A percentile compares a stretch with the other conserved stretches of the same genome.
These are phyloP conservation scores for Cenopis cana DNA, from an alignment of 2,888 invertebrate species.

Conservation along the genomic window DNA sequence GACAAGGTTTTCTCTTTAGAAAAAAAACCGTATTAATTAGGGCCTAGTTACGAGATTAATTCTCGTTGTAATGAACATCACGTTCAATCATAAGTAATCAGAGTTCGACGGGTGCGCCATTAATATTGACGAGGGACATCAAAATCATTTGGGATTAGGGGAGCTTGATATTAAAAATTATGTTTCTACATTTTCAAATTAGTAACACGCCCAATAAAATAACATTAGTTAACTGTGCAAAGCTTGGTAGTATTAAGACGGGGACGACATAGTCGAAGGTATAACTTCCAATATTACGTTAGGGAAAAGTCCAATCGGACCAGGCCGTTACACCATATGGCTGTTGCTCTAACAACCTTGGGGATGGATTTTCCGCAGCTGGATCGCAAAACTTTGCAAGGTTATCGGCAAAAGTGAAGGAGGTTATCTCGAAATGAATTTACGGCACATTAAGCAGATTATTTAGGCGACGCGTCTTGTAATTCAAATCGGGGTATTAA, in stretches of 20 bases:
- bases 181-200: conserved; percentile 15
- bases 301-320: conserved; percentile 44
- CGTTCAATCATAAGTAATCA: conserved; percentile 62
- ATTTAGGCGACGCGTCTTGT: conserved; percentile 25
- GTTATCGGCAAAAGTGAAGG: conserved; percentile 34
- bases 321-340: conserved; percentile 53
- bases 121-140: conserved; percentile 59
- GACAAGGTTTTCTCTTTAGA: conserved; percentile 1
- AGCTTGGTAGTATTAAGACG: conserved; percentile 44
- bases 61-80: conserved; percentile 54
- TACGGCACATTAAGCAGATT: conserved; percentile 15
- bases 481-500: conserved; percentile 31
- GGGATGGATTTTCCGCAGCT: conserved; percentile 56
- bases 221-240: neutral
- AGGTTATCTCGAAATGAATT: conserved; percentile 43
- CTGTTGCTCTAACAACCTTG: conserved; percentile 50
- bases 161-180: conserved; percentile 17
- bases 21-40: conserved; percentile 21
- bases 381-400: conserved; percentile 47
- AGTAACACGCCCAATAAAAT: neutral
- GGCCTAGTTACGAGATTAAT: conserved; percentile 5
- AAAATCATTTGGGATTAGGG: conserved; percentile 40
- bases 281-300: conserved; percentile 51
- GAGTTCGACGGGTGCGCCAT: conserved; percentile 60
- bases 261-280: conserved; percentile 44